Evolutionary conservation across 2,113 vertebrate genomes (phyloP).

Genomic region (Phylloscopus trochiloides): DNA sequence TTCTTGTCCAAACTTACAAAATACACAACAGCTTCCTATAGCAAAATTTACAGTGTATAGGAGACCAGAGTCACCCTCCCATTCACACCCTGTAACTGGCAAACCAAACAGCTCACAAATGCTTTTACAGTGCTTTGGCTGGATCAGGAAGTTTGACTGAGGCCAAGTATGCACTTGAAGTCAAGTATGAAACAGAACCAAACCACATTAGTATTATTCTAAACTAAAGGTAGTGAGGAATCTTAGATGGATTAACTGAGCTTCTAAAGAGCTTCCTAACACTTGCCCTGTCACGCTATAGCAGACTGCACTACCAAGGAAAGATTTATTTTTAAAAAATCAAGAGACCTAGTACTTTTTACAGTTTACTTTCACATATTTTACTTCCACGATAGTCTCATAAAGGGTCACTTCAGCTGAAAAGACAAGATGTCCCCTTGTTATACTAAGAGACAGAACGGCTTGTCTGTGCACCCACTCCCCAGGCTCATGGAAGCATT

Average conservation of each 20-base stretch:
- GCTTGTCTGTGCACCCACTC: neutral
- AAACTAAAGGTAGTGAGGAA: neutral
- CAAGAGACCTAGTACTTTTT: neutral
- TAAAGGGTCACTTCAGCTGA: neutral
- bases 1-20: neutral
- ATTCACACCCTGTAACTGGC: neutral
- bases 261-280: neutral
- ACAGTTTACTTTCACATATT: conserved; percentile 11
- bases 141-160: neutral
- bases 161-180: neutral
- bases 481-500: neutral
- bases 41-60: neutral
- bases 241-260: neutral
- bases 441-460: neutral
- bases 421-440: neutral
- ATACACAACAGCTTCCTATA: neutral
- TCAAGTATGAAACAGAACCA: neutral
- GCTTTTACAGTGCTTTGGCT: neutral
- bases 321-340: neutral
- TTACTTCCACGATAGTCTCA: neutral
- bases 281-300: neutral
- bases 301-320: neutral
- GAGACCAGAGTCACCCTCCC: neutral
- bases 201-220: neutral
- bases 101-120: neutral